Conservation (phyloP, 2,797 vertebrate genomes). For the Columba guinea region DNA sequence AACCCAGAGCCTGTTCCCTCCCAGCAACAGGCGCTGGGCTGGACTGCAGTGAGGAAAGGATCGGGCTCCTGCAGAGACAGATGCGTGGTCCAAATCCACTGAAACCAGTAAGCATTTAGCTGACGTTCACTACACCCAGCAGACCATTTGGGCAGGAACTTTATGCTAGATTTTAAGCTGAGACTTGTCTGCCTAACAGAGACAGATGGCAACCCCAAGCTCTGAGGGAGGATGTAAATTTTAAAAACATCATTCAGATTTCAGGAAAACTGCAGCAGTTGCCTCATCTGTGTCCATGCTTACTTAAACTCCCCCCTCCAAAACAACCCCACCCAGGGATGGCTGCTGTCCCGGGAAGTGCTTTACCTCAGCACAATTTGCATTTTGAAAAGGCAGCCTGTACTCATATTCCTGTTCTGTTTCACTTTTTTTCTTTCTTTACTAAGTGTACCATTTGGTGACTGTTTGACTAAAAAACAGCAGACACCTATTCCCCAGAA, state of each 20-base stretch:
- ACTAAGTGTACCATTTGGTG: background rate
- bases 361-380: slow-evolving; percentile 1
- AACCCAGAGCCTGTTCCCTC: background rate
- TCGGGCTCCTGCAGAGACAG: background rate
- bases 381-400: background rate
- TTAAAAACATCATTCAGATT: background rate
- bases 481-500: slow-evolving; percentile 20
- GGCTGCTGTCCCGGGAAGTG: background rate
- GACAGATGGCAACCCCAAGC: background rate
- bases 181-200: background rate
- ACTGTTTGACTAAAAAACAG: background rate
- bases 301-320: slow-evolving; percentile 20
- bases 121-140: background rate
- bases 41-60: background rate
- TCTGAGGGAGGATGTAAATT: background rate
- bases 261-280: slow-evolving; percentile 24
- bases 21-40: background rate
- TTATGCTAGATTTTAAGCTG: background rate
- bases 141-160: background rate
- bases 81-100: rapidly evolving
- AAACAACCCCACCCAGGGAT: slow-evolving; percentile 50
- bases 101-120: background rate
- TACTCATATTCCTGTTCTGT: background rate
- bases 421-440: background rate
- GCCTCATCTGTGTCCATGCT: background rate